Evolutionary conservation across 2,888 invertebrate species (phyloP).

Genomic region (Habrosyne pyritoides): DNA sequence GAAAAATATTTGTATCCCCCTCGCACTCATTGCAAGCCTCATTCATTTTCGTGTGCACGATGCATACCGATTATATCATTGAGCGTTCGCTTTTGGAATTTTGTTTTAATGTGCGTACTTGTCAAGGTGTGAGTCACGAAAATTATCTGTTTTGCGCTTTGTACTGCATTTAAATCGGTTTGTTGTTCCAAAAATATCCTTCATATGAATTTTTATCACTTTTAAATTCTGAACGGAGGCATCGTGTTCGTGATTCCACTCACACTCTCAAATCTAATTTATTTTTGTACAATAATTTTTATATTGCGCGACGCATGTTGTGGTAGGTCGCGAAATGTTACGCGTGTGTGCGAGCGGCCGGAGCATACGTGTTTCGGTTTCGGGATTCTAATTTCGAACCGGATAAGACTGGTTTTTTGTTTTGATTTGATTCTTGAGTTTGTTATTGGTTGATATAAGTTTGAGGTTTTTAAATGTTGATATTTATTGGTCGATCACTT

Average conservation of each 20-base stretch:
- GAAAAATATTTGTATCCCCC: conserved; percentile 57
- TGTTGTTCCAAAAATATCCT: conserved; percentile 60
- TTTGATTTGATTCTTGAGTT: conserved; percentile 25
- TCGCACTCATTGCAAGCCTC: conserved; percentile 55
- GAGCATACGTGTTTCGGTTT: conserved; percentile 61
- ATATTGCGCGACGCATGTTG: conserved; percentile 54
- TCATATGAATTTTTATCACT: conserved; percentile 62
- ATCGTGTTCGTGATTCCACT: conserved; percentile 2
- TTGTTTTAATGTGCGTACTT: conserved; percentile 56
- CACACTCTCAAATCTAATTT: conserved; percentile 38
- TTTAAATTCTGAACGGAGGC: conserved; percentile 47
- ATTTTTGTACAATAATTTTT: conserved; percentile 49
- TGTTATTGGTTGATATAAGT: conserved; percentile 37
- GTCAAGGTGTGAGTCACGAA: conserved; percentile 66
- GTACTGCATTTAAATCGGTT: conserved; percentile 60
- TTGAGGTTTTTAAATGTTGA: conserved; percentile 17
- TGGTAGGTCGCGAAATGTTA: conserved; percentile 64
- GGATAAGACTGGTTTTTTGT: conserved; percentile 48
- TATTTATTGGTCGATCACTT: conserved; percentile 17
- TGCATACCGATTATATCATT: conserved; percentile 80
- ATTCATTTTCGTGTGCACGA: conserved; percentile 75
- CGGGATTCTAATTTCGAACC: conserved; percentile 67
- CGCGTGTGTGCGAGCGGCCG: conserved; percentile 32
- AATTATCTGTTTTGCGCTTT: conserved; percentile 66
- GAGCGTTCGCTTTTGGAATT: conserved; percentile 68